phyloP scores from a whole-genome alignment of 2,113 vertebrate genomes.

The Erythrocercus mccallii region DNA sequence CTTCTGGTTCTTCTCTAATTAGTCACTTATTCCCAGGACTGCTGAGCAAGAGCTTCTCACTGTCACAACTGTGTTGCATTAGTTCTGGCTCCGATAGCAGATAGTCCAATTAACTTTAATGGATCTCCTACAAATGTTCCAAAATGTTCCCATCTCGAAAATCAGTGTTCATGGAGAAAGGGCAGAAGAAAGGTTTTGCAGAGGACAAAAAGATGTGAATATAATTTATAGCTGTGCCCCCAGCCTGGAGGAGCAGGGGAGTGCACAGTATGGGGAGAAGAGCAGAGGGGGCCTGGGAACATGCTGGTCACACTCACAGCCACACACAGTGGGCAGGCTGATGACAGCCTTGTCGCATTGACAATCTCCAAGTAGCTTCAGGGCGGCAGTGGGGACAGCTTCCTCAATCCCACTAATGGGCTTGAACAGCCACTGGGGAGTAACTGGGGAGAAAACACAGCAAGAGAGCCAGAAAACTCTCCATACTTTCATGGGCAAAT shows the following conservation, averaged over 20 bases:
- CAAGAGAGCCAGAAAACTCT: not conserved
- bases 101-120: not conserved
- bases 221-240: not conserved
- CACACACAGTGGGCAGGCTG: not conserved
- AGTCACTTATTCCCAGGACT: conserved; percentile 2
- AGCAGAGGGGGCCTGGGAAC: not conserved
- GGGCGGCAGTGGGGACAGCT: not conserved
- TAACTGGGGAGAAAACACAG: not conserved
- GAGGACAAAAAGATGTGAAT: not conserved
- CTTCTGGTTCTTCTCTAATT: conserved; percentile 13
- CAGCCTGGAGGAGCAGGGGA: not conserved
- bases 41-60: conserved; percentile 13
- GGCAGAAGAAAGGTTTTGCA: not conserved
- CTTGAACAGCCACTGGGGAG: not conserved
- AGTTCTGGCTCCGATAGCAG: not conserved
- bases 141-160: not conserved
- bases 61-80: not conserved
- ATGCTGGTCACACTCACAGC: not conserved
- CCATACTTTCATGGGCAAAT: not conserved
- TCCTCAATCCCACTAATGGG: not conserved
- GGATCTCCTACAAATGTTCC: not conserved
- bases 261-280: not conserved
- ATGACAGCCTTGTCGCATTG: not conserved
- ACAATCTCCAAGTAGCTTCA: not conserved
- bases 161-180: not conserved